Base-by-base conservation (phyloP, 2,888 invertebrate genomes). In the Stomorhina lunata region DNA sequence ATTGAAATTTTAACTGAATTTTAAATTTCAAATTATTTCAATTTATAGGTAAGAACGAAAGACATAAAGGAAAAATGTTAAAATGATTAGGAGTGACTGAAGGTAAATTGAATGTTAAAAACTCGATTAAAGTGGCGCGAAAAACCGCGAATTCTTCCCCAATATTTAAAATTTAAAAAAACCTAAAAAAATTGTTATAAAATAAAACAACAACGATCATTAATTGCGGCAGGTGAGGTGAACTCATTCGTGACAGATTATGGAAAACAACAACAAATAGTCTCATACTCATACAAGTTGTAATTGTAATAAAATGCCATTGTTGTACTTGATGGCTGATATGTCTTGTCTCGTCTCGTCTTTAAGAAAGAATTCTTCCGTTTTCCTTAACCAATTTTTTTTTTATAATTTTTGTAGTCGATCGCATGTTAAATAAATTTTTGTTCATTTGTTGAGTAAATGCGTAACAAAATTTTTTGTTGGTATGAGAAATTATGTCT, bases 191-290 rank as follows among this genome's bases (percentile, higher is more conserved):
- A 61, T 50, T n/a, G 17, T 20, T 45, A 15, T 17, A 7, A 57
- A 25, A 55, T 48, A 37, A 22, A 71, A 45, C n/a, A 69, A 53
- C 55, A 77, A 55, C 66, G 80, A 82, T 76, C 82, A 80, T 83
- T 83, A 83, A 83, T 83, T 83, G 77, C 80, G 83, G 83, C 83
- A 83, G 83, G 83, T 83, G 83, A 83, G 72, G 83, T 83, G 83
- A 83, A 83, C 83, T 80, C 83, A 83, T 83, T 83, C 83, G 83
- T 83, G 83, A 83, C 83, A 83, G 83, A 83, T 83, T 83, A 80
- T 57, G 75, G 81, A 75, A 79, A 66, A 34, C 34, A 71, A 40
- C 6, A 59, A 57, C n/a, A 40, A 32, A 27, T 57, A 55, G 61
- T 71, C 7, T 53, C 40, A 65, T 40, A 71, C 15, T 20, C 29